Evolutionary conservation across 1,140 invertebrate genomes (phyloP), one percentile per base, ranked within the genome.

Genomic region (Limonius californicus): DNA sequence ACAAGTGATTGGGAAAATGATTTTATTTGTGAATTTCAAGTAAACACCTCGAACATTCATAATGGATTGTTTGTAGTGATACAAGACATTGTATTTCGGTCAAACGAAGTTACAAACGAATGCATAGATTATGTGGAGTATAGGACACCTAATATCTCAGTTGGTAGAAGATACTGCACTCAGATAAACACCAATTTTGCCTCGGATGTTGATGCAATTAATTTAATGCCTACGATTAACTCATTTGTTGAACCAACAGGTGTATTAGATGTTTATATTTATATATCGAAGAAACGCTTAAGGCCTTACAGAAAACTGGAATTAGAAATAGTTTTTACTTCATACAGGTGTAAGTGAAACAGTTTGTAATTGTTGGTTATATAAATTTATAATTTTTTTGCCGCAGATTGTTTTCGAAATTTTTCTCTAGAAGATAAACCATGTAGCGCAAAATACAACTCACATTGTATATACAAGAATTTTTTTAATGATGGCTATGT

Each of bases 51-150:
- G 9, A 9, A 27, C 3, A 27, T 4, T 4, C 3, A 27, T 9
- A 27, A 9, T 61, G 64, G 64, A 20, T 32, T 66, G 14, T 21
- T 66, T 14, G 65, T 54, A 12, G 61, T 66, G 16, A 63, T 66
- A 35, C 65, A 63, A 45, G 39, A 60, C 18, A 32, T 66, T 50
- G 15, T 42, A 11, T 63, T 66, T 45, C 57, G 65, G 1, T 47
- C n/a, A 42, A 60, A 66, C 57, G 21, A 55, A 8, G 39, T 53
- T 16, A 57, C 61, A 39, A 30, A 42, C 8, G 57, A 66, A 42
- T 66, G 65, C 23, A 60, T 66, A 47, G 65, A 66, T 61, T 66
- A 63, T 57, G 47, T 66, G 16, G 42, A 63, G 47, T 66, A 63
- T 45, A 53, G 23, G 0, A 16, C 45, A n/a, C 20, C 27, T 21